phyloP scores from a whole-genome alignment of 2,888 invertebrate genomes.

The Mythimna ferrago region DNA sequence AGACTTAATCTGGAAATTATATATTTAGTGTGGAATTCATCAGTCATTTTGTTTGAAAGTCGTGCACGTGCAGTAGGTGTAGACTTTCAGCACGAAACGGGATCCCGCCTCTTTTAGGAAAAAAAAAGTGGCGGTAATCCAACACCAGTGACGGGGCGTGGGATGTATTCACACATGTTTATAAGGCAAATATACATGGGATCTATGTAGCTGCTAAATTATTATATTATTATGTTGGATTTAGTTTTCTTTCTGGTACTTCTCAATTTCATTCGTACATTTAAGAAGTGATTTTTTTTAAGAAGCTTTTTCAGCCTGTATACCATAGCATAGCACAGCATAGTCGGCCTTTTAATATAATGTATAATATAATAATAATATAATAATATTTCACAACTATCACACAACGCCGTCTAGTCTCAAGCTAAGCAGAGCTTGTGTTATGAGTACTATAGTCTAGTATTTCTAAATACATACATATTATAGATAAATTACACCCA shows the following conservation, averaged over 20 bases:
- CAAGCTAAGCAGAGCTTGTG: too few species aligned
- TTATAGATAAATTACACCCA: too few species aligned
- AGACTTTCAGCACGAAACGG: slow-evolving; percentile 85
- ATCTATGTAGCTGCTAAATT: background rate
- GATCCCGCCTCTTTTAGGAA: slow-evolving; percentile 86
- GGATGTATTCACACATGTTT: slow-evolving; percentile 62
- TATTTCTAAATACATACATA: too few species aligned
- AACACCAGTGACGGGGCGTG: slow-evolving; percentile 77
- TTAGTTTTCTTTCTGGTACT: background rate
- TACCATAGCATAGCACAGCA: too few species aligned
- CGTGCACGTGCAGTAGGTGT: slow-evolving; percentile 87
- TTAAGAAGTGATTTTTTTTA: too few species aligned
- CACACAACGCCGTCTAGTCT: too few species aligned
- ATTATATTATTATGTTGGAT: background rate
- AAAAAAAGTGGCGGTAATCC: slow-evolving; percentile 76
- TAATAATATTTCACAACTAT: too few species aligned
- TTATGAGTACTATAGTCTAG: too few species aligned
- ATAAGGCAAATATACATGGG: slow-evolving; percentile 20
- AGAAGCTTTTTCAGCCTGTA: too few species aligned
- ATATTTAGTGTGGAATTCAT: slow-evolving; percentile 29
- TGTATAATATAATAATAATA: too few species aligned
- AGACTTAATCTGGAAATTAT: background rate
- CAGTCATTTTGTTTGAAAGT: slow-evolving; percentile 61
- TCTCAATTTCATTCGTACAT: too few species aligned
- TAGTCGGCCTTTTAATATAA: too few species aligned